A percentile compares a stretch with the other conserved stretches of the same genome.
Evolutionary conservation across 2,113 vertebrate species (phyloP).

Genomic region (Corythornis cristatus): DNA sequence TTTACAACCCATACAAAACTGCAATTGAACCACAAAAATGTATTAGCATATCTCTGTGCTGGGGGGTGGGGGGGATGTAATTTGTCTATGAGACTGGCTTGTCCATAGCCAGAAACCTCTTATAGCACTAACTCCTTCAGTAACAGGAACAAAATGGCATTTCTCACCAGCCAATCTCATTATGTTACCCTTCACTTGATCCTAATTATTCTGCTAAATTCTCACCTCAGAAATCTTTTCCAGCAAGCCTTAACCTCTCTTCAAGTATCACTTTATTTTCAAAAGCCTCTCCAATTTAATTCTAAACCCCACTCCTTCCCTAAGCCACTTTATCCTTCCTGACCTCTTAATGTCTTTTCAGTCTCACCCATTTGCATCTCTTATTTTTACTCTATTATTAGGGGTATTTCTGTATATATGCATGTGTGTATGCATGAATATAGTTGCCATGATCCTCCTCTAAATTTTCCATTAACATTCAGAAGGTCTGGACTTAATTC

Average conservation of each 20-base stretch:
- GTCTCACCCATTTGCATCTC: neutral
- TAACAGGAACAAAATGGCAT: neutral
- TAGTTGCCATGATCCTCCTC: neutral
- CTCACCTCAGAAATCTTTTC: constrained; percentile 15
- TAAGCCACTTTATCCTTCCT: neutral
- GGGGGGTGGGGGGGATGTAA: neutral
- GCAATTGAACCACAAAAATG: neutral
- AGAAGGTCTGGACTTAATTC: neutral
- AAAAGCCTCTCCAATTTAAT: constrained; percentile 29
- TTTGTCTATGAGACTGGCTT: neutral
- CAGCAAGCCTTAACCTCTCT: constrained; percentile 5
- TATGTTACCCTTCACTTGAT: constrained; percentile 40
- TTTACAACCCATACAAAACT: neutral
- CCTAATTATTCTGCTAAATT: constrained; percentile 30
- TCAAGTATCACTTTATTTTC: constrained; percentile 3
- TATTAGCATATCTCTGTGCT: neutral
- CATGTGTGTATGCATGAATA: neutral
- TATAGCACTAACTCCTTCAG: neutral
- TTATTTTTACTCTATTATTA: neutral
- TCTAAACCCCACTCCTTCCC: neutral
- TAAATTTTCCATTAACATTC: neutral
- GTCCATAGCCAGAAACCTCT: neutral
- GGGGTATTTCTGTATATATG: neutral
- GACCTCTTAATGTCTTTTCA: neutral
- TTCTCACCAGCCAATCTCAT: constrained; percentile 23